Percentiles rank a stretch among this genome's conserved stretches.
phyloP scores from a whole-genome alignment of 2,888 invertebrate species.

The Pollenia amentaria region DNA sequence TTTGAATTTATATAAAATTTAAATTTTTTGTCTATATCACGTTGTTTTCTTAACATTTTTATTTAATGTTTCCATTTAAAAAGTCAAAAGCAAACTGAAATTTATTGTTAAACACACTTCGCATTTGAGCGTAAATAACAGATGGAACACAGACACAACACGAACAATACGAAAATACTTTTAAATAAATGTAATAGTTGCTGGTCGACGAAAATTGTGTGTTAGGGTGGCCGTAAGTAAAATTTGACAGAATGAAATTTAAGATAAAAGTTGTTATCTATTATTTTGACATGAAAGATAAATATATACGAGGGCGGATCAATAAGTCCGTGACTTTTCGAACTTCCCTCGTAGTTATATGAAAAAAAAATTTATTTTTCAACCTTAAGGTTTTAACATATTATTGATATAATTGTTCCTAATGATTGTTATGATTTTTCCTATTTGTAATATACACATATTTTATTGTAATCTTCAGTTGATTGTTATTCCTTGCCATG shows the following conservation, averaged over 20 bases:
- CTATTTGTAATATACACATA: too few relatives aligned
- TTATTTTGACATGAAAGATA: too few relatives aligned
- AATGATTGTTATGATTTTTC: too few relatives aligned
- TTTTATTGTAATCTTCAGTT: too few relatives aligned
- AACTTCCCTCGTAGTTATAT: too few relatives aligned
- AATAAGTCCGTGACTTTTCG: too few relatives aligned
- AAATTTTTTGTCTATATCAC: slow-evolving; percentile 28
- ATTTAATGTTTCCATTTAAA: slow-evolving; percentile 60
- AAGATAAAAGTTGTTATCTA: background rate
- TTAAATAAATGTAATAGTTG: slow-evolving; percentile 27
- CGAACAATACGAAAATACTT: slow-evolving; percentile 13
- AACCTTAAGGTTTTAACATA: too few relatives aligned
- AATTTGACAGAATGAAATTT: background rate
- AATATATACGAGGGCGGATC: too few relatives aligned
- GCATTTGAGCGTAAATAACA: slow-evolving; percentile 38
- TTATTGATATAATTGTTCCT: too few relatives aligned
- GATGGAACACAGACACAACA: slow-evolving; percentile 28
- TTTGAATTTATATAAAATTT: slow-evolving; percentile 39
- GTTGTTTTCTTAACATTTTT: slow-evolving; percentile 41
- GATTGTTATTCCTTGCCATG: too few relatives aligned
- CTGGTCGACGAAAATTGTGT: slow-evolving; percentile 7
- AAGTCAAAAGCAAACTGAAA: slow-evolving; percentile 66
- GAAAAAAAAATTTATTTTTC: too few relatives aligned
- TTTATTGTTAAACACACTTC: slow-evolving; percentile 39
- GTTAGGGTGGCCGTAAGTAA: slow-evolving; percentile 27